Evolutionary conservation across 2,888 invertebrate genomes (phyloP).

Genomic region (Glaucopsyche alexis): DNA sequence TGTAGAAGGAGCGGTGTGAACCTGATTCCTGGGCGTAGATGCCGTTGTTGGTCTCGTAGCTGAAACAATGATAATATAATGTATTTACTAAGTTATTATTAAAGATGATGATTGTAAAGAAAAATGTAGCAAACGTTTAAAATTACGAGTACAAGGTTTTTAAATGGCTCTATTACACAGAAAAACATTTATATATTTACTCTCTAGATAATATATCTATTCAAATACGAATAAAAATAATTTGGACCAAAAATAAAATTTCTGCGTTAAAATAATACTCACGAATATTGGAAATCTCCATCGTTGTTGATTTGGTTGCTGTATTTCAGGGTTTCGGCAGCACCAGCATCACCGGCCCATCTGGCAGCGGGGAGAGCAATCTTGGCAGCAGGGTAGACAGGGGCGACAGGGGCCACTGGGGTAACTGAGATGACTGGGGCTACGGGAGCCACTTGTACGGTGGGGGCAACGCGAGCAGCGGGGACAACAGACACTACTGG

Average conservation of each 20-base stretch:
- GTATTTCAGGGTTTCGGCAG: slow-evolving; percentile 54
- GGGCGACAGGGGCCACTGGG: slow-evolving; percentile 34
- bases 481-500: background rate
- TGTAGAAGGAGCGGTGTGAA: slow-evolving; percentile 61
- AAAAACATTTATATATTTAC: too few species aligned
- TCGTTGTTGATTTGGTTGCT: slow-evolving; percentile 67
- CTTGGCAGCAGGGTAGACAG: background rate
- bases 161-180: too few species aligned
- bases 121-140: too few species aligned
- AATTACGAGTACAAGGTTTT: too few species aligned
- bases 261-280: slow-evolving; percentile 43
- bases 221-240: too few species aligned
- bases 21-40: slow-evolving; percentile 81
- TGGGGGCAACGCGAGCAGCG: slow-evolving; percentile 3
- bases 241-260: background rate
- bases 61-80: slow-evolving; percentile 43
- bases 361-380: slow-evolving; percentile 40
- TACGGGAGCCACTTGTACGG: slow-evolving; percentile 22
- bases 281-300: slow-evolving; percentile 75
- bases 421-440: slow-evolving; percentile 39
- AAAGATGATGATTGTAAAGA: too few species aligned
- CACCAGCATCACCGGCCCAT: slow-evolving; percentile 45
- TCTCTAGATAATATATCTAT: too few species aligned
- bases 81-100: background rate
- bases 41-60: slow-evolving; percentile 82